A percentile compares a stretch with the other conserved stretches of the same genome.
Conservation (phyloP, 2,113 vertebrate genomes). For the Opisthocomus hoazin region DNA sequence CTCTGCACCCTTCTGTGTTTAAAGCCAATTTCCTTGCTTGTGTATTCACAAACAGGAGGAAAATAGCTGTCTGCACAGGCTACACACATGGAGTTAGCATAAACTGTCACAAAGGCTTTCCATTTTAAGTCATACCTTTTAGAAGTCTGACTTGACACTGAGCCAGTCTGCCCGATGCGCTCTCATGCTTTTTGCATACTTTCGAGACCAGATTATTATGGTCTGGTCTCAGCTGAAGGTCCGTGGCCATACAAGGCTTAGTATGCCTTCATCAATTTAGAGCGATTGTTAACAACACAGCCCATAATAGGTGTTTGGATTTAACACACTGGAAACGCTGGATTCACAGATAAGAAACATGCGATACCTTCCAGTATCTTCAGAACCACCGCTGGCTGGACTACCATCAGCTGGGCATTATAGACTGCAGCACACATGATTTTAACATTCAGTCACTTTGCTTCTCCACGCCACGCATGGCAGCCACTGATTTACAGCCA, state of each 20-base stretch:
- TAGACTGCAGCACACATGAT: background rate
- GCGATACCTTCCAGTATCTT: background rate
- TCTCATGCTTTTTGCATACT: constrained; percentile 49
- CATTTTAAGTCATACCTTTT: constrained; percentile 71
- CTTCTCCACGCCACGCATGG: background rate
- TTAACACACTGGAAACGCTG: background rate
- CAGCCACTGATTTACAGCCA: background rate
- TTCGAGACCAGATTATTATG: constrained; percentile 45
- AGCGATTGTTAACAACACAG: background rate
- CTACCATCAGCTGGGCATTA: background rate
- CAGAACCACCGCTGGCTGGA: background rate
- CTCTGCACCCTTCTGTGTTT: background rate
- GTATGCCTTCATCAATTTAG: background rate
- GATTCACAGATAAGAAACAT: background rate
- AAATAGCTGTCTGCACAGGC: background rate
- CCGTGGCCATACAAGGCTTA: constrained; percentile 62
- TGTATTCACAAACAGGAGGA: background rate
- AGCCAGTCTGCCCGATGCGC: constrained; percentile 40
- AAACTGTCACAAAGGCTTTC: constrained; percentile 47
- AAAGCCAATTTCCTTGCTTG: background rate
- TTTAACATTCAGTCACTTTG: background rate
- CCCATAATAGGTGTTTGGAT: background rate
- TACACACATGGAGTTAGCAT: background rate
- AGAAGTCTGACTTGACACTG: constrained; percentile 25
- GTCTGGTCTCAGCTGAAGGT: constrained; percentile 17